Base-by-base conservation (phyloP, 2,797 vertebrate species). In the Toxotes lorentzi region DNA sequence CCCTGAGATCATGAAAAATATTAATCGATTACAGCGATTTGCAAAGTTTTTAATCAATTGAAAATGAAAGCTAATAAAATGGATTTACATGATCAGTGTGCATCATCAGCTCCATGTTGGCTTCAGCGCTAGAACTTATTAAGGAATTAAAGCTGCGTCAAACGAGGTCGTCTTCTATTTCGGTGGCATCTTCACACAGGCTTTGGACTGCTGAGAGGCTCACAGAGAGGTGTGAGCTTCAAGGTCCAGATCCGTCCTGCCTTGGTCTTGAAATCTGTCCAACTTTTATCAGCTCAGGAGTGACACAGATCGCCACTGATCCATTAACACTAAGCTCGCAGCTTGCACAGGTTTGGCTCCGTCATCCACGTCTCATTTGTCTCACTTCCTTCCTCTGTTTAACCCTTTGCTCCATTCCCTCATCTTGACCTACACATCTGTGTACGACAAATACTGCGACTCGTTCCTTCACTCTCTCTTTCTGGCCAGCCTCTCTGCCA, bases 281-380 rank as follows among this genome's bases (percentile, higher is more conserved):
- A 79, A 75, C 73, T 78, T 80, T 82, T 63, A 73, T 75, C 67
- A 78, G 69, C 61, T 89, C 69, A 75, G 34, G 75, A 83, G 64
- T 87, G 79, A 86, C 81, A 84, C 53, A 81, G 70, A 86, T 90
- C 69, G 84, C 59, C 60, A 13, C 76, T 83, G 83, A 88, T 80
- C 79, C 76, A 63, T 71, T 76, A 81, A 82, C 61, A 54, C 70
- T 62, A 67, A 85, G 80, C 82, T 67, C 16, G 4, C 47, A 68
- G 66, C 83, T 68, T 54, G 53, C 48, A 35, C 77, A 80, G 85
- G 81, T 91, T 86, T 76, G 65, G 58, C 79, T 65, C 45, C 48
- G 43, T 83, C 73, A 59, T 80, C 50, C 78, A 34, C 57, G 1
- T 68, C 81, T 90, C 85, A 79, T 86, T 69, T 74, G 69, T 72